Percentiles rank a stretch among this genome's conserved stretches.
phyloP scores from a whole-genome alignment of 2,113 vertebrate genomes.

The Nesogale talazaci region DNA sequence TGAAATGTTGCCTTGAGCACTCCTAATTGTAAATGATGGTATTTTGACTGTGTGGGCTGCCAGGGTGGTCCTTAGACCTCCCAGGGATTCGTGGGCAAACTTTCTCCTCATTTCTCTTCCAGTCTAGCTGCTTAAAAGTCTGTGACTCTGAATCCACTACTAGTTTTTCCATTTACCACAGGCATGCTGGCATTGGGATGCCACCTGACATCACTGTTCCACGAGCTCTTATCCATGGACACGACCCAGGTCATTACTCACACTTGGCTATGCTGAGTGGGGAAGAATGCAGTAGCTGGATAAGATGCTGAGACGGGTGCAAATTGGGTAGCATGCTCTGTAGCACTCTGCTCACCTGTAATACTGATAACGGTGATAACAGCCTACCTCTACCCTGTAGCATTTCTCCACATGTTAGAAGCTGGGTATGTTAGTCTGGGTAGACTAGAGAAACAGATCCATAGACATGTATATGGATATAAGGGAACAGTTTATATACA shows the following conservation, averaged over 20 bases:
- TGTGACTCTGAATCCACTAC: not conserved
- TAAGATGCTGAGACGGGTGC: not conserved
- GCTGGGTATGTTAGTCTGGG: too few species aligned
- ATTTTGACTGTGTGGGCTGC: not conserved
- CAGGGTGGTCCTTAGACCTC: not conserved
- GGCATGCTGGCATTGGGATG: not conserved
- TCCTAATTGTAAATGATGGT: not conserved
- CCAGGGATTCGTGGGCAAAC: not conserved
- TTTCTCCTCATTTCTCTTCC: not conserved
- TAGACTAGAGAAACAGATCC: too few species aligned
- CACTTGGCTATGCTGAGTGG: not conserved
- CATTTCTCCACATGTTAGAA: not conserved
- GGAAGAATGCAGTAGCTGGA: not conserved
- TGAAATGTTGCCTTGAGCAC: not conserved
- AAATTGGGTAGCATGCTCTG: not conserved
- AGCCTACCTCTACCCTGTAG: accelerated
- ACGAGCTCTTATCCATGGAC: not conserved
- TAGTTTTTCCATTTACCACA: not conserved
- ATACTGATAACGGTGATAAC: not conserved
- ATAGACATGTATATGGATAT: too few species aligned
- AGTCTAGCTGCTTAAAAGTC: not conserved
- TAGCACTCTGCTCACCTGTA: too few species aligned
- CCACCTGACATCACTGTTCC: not conserved
- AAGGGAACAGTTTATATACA: too few species aligned
- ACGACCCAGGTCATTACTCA: not conserved